phyloP scores from a whole-genome alignment of 2,888 invertebrate genomes.

The Gandaritis pyraliata region DNA sequence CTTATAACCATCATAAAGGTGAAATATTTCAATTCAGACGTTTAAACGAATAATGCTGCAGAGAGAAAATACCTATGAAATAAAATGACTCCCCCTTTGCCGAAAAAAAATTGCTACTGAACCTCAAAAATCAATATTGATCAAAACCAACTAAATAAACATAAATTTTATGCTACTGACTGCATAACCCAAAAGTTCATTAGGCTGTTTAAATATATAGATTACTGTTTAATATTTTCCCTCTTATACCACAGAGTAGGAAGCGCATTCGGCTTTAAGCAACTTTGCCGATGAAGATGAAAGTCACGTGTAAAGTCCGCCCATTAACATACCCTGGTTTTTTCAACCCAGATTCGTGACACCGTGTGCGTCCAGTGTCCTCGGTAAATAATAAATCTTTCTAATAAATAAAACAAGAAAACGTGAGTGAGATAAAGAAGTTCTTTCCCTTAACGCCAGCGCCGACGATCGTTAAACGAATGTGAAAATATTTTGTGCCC shows the following conservation, averaged over 20 bases:
- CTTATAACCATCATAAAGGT: no score
- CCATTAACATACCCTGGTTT: constrained; percentile 80
- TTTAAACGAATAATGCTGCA: no score
- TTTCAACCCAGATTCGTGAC: constrained; percentile 79
- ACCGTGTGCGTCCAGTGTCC: constrained; percentile 79
- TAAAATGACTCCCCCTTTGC: no score
- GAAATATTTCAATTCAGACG: no score
- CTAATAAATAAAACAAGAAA: constrained; percentile 84
- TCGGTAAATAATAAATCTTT: constrained; percentile 83
- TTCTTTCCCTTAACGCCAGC: constrained; percentile 78
- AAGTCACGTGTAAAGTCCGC: constrained; percentile 72
- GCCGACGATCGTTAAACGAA: constrained; percentile 80
- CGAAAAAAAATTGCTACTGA: no score
- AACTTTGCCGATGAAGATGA: constrained; percentile 62
- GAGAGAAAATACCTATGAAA: no score
- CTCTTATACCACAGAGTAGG: constrained; percentile 24
- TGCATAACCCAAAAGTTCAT: no score
- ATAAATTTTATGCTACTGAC: no score
- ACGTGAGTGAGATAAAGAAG: constrained; percentile 82
- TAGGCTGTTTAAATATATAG: no score
- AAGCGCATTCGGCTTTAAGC: constrained; percentile 43
- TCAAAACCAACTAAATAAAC: no score
- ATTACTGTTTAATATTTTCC: constrained; percentile 1
- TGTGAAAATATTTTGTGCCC: constrained; percentile 78
- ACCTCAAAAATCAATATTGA: no score